phyloP scores from a whole-genome alignment of 1,140 invertebrate species.

The Heliconius himera region DNA sequence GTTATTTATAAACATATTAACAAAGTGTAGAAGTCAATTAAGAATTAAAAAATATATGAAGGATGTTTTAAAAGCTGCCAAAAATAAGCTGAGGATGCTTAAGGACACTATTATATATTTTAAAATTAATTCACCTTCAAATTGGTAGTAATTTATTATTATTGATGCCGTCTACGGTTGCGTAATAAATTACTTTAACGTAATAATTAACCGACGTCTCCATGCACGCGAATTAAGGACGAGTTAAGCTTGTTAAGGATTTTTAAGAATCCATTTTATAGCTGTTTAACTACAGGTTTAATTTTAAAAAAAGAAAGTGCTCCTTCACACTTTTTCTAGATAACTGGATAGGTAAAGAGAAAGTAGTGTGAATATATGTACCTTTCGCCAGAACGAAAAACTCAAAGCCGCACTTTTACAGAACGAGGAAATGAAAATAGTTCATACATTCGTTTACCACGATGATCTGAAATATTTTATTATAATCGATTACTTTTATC shows the following conservation, averaged over 20 bases:
- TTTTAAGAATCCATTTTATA: slow-evolving; percentile 5
- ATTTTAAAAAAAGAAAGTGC: background rate
- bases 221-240: slow-evolving; percentile 12
- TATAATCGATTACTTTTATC: too few relatives aligned
- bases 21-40: background rate
- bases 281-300: background rate
- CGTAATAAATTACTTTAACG: slow-evolving; percentile 26
- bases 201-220: slow-evolving; percentile 15
- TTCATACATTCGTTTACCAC: too few relatives aligned
- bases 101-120: background rate
- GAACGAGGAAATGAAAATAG: too few relatives aligned
- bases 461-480: too few relatives aligned
- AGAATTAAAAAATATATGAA: background rate
- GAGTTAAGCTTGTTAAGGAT: slow-evolving; percentile 13
- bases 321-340: background rate
- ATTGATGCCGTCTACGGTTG: slow-evolving; percentile 24
- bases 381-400: too few relatives aligned
- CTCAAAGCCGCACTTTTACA: too few relatives aligned
- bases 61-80: background rate
- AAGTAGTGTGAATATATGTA: background rate
- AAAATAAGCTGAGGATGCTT: background rate
- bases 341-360: background rate
- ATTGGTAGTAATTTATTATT: slow-evolving; percentile 28
- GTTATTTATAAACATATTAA: background rate
- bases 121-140: slow-evolving; percentile 3